These are phyloP conservation scores for Pogonomyrmex californicus DNA, from an alignment of 1,140 invertebrate genomes.

Conservation along the genomic window DNA sequence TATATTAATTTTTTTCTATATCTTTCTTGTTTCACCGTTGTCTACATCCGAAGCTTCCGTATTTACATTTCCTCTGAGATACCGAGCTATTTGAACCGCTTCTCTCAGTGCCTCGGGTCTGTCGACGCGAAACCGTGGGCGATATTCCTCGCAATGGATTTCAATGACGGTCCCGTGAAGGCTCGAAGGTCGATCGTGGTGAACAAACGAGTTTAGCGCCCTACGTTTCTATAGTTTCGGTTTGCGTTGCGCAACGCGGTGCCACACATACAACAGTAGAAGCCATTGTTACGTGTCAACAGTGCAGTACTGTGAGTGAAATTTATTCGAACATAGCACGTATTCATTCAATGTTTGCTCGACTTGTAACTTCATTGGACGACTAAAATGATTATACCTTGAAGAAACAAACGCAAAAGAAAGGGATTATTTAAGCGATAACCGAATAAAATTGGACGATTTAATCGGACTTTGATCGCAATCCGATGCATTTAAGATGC, in stretches of 20 bases:
- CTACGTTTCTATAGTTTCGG: constrained; percentile 64
- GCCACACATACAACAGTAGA: constrained; percentile 47
- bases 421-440: background rate
- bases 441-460: background rate
- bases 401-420: background rate
- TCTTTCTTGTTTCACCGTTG: background rate
- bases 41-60: background rate
- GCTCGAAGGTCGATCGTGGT: constrained; percentile 55
- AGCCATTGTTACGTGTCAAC: constrained; percentile 49
- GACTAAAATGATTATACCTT: background rate
- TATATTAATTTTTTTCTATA: background rate
- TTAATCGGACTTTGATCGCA: background rate
- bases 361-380: background rate
- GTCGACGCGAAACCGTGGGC: constrained; percentile 16
- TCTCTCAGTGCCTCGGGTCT: background rate
- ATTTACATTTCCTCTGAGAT: background rate
- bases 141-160: constrained; percentile 26
- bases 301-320: constrained; percentile 16
- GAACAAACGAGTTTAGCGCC: constrained; percentile 53
- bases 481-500: background rate
- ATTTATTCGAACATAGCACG: background rate
- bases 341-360: background rate
- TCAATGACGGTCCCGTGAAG: background rate
- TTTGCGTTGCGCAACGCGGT: constrained; percentile 59
- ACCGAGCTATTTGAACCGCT: background rate